Percentiles rank a stretch among this genome's conserved stretches.
phyloP scores from a whole-genome alignment of 2,113 vertebrate genomes.

The Glaucomys volans region DNA sequence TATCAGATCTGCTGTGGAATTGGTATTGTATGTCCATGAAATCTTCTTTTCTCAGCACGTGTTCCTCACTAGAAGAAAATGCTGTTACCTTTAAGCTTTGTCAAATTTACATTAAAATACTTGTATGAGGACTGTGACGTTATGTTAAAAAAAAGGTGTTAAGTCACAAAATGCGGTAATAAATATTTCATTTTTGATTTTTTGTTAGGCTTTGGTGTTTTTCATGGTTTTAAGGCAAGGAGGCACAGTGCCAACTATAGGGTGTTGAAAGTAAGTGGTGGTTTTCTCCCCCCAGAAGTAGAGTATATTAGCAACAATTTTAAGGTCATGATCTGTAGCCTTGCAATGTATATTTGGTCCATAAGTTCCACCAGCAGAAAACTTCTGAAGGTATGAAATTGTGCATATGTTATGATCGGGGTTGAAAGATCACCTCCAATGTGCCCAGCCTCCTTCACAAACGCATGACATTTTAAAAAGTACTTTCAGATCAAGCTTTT shows the following conservation, averaged over 20 bases:
- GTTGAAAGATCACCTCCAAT: constrained; percentile 36
- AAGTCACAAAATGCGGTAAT: constrained; percentile 99
- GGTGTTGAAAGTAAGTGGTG: background rate
- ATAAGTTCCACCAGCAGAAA: constrained; percentile 59
- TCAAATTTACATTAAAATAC: constrained; percentile 99
- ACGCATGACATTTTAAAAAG: constrained; percentile 39
- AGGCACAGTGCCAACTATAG: background rate
- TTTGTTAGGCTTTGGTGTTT: constrained; percentile 98
- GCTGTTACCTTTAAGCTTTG: constrained; percentile 99
- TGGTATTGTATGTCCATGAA: constrained; percentile 99
- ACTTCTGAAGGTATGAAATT: constrained; percentile 70
- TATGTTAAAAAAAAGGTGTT: constrained; percentile 99
- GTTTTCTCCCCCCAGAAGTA: background rate
- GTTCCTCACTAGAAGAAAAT: constrained; percentile 99
- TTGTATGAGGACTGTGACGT: constrained; percentile 99
- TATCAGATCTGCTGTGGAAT: constrained; percentile 99
- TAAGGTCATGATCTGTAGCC: constrained; percentile 44
- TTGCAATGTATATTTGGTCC: constrained; percentile 42
- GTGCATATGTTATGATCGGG: background rate
- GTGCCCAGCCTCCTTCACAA: constrained; percentile 38
- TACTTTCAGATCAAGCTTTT: constrained; percentile 49
- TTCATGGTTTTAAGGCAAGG: constrained; percentile 85
- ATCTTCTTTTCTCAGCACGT: constrained; percentile 99
- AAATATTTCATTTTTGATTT: constrained; percentile 99
- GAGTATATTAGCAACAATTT: background rate